Conservation (phyloP, 1,140 invertebrate species). For the Brachionus manjavacas region DNA sequence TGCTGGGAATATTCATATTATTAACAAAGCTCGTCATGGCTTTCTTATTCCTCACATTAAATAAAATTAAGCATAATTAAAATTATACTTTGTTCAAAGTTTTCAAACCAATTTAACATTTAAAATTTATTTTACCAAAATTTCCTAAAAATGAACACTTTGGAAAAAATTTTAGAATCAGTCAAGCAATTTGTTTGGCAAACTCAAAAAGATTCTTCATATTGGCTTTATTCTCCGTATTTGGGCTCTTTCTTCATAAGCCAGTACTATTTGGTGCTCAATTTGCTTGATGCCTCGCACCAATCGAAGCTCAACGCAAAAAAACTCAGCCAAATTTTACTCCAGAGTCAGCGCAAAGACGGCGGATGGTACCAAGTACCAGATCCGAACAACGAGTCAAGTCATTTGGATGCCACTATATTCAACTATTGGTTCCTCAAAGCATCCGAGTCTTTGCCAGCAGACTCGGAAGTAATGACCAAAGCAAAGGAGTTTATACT, state of each 20-base stretch:
- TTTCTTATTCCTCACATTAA: too few species aligned
- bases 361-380: slow-evolving; percentile 38
- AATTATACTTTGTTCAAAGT: too few species aligned
- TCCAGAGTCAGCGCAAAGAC: neutral
- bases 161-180: neutral
- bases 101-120: neutral
- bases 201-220: slow-evolving; percentile 10
- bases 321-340: slow-evolving; percentile 8
- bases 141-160: neutral
- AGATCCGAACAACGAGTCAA: neutral
- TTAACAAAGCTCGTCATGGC: too few species aligned
- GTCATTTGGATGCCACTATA: slow-evolving; percentile 33
- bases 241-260: slow-evolving; percentile 13
- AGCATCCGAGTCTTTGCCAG: neutral
- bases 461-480: neutral
- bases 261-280: slow-evolving; percentile 32
- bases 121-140: neutral
- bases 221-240: slow-evolving; percentile 25
- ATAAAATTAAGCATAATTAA: too few species aligned
- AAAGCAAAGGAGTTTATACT: slow-evolving; percentile 10
- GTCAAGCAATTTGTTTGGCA: neutral
- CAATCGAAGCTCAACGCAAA: neutral
- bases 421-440: slow-evolving; percentile 42
- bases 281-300: neutral
- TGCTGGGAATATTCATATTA: too few species aligned